Conservation (phyloP, 2,113 vertebrate genomes). For the Reinhardtius hippoglossoides region DNA sequence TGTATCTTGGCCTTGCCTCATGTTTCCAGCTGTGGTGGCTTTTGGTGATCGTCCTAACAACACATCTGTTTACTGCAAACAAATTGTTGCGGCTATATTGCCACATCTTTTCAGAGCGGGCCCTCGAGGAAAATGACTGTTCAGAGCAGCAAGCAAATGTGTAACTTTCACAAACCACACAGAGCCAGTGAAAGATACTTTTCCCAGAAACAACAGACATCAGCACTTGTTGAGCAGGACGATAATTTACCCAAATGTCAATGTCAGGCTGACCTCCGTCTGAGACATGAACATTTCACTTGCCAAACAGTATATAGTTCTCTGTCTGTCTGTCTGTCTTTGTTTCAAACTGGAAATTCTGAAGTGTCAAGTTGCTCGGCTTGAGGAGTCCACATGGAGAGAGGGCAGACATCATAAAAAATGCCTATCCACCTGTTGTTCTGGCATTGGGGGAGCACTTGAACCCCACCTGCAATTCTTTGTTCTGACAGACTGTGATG, state of each 20-base stretch:
- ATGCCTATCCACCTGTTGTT: constrained; percentile 83
- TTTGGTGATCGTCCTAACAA: no score
- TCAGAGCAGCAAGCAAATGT: neutral
- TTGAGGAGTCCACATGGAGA: constrained; percentile 61
- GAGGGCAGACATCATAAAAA: constrained; percentile 82
- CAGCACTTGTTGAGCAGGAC: neutral
- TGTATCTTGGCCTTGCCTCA: neutral
- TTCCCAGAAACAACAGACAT: neutral
- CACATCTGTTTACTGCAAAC: neutral
- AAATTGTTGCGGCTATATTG: neutral
- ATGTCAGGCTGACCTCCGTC: constrained; percentile 21
- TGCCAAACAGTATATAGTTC: constrained; percentile 33
- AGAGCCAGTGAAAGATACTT: neutral
- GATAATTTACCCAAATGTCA: neutral
- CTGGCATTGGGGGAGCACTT: constrained; percentile 64
- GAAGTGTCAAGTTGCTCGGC: constrained; percentile 79
- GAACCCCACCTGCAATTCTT: constrained; percentile 82
- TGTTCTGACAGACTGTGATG: constrained; percentile 62
- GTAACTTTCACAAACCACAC: neutral
- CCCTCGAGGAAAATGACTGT: neutral
- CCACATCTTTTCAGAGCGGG: neutral
- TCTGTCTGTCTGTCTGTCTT: constrained; percentile 39
- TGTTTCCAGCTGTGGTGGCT: neutral
- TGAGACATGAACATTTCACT: constrained; percentile 14
- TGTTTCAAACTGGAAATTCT: constrained; percentile 58